A percentile compares a stretch with the other conserved stretches of the same genome.
Evolutionary conservation across 2,113 vertebrate species (phyloP).

Genomic region (Lepus europaeus): DNA sequence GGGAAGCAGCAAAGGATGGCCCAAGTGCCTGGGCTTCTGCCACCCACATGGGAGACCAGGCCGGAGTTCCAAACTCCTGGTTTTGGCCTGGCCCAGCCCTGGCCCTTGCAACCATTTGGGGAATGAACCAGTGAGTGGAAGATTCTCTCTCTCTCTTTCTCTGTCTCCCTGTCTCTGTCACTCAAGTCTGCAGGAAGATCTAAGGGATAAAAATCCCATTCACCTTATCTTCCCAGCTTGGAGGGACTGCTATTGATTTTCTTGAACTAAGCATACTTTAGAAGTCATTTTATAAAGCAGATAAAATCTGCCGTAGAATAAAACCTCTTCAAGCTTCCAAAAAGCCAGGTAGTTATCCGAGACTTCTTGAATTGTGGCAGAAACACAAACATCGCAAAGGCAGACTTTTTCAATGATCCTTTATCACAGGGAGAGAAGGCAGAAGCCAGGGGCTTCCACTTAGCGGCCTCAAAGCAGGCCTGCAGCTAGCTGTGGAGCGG

Average conservation of each 20-base stretch:
- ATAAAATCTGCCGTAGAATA: neutral
- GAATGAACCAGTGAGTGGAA: too few relatives aligned
- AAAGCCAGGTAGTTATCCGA: neutral
- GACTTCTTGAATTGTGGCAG: neutral
- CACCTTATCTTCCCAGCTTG: too few relatives aligned
- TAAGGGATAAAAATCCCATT: neutral
- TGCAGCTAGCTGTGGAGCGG: neutral
- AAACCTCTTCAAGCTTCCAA: neutral
- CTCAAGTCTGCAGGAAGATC: neutral
- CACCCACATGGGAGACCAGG: too few relatives aligned
- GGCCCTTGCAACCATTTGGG: too few relatives aligned
- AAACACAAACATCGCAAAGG: neutral
- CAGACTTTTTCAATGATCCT: neutral
- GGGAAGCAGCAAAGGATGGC: too few relatives aligned
- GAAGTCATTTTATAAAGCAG: constrained; percentile 30
- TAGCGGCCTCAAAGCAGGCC: too few relatives aligned
- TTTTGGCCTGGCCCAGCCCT: too few relatives aligned
- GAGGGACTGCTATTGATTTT: neutral
- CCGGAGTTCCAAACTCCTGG: too few relatives aligned
- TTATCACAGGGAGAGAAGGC: neutral
- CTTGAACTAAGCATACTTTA: neutral
- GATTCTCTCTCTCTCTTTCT: too few relatives aligned
- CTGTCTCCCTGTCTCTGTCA: too few relatives aligned
- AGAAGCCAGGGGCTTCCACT: neutral
- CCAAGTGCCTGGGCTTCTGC: too few relatives aligned